phyloP scores from a whole-genome alignment of 2,797 vertebrate species.

The Cynodonichthys magdalenae region DNA sequence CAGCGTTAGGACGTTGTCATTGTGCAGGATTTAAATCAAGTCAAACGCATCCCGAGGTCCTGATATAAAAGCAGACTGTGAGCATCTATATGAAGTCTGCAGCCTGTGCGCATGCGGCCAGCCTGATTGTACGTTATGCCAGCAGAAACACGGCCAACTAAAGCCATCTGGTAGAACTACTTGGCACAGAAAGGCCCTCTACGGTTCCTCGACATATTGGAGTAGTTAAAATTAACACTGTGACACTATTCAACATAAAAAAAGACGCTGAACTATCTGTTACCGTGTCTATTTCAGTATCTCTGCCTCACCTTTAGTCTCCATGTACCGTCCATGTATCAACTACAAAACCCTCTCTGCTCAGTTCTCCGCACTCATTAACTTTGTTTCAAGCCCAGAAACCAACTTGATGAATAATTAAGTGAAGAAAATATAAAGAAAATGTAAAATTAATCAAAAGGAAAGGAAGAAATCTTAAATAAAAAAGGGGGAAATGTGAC shows the following conservation, averaged over 20 bases:
- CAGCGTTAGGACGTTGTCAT: background rate
- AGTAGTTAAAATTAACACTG: slow-evolving; percentile 86
- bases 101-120: slow-evolving; percentile 61
- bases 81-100: slow-evolving; percentile 38
- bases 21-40: background rate
- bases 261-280: slow-evolving; percentile 65
- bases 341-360: slow-evolving; percentile 5
- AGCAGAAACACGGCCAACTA: slow-evolving; percentile 77
- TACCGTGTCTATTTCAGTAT: slow-evolving; percentile 71
- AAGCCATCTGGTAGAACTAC: slow-evolving; percentile 84
- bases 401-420: slow-evolving; percentile 53
- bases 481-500: background rate
- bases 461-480: slow-evolving; percentile 24
- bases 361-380: background rate
- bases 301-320: slow-evolving; percentile 41
- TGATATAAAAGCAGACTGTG: slow-evolving; percentile 32
- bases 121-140: slow-evolving; percentile 68
- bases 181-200: slow-evolving; percentile 74
- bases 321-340: slow-evolving; percentile 4
- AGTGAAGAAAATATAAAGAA: slow-evolving; percentile 25
- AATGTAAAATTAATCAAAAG: background rate
- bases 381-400: slow-evolving; percentile 70
- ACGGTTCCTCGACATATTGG: slow-evolving; percentile 81
- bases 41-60: background rate
- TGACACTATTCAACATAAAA: slow-evolving; percentile 82